Evolutionary conservation across 1,140 invertebrate species (phyloP), one percentile per base, ranked within the genome.

Genomic region (Idris sp.): DNA sequence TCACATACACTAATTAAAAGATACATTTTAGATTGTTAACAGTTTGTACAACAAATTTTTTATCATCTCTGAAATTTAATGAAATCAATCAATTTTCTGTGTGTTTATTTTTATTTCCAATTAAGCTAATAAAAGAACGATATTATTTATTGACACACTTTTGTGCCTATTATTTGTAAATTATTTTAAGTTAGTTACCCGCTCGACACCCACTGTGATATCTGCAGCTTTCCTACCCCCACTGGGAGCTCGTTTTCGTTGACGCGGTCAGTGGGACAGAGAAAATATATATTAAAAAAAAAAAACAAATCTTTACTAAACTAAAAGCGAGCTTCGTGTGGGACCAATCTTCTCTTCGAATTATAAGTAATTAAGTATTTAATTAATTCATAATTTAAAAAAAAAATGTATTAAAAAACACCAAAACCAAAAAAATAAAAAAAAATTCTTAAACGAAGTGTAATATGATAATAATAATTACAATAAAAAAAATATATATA

Each of bases 141-240:
- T n/a, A n/a, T n/a, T n/a, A n/a, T n/a, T n/a, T n/a, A n/a, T n/a
- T n/a, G n/a, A n/a, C n/a, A n/a, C n/a, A n/a, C n/a, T n/a, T n/a
- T n/a, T n/a, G n/a, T n/a, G n/a, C n/a, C n/a, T n/a, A n/a, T n/a
- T n/a, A n/a, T 43, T 64, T 41, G n/a, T 38, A 15, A 41, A 54
- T 54, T 11, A 10, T 54, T n/a, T n/a, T 44, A 62, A 44, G 49
- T 41, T 61, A 51, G 30, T 51, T 51, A 28, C 64, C 53, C 64
- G 64, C 64, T 69, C 62, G 72, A 74, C 72, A 68, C 72, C 72
- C 64, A 75, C 72, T 68, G 72, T 75, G 58, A 68, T 69, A 64
- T 75, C 53, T 53, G 40, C 40, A 68, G 51, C 33, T 69, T 69
- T 69, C 18, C 51, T 58, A 51, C 9, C 41, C 28, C 14, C 49